Conservation (phyloP, 2,888 invertebrate genomes). For the Tortricodes alternella region DNA sequence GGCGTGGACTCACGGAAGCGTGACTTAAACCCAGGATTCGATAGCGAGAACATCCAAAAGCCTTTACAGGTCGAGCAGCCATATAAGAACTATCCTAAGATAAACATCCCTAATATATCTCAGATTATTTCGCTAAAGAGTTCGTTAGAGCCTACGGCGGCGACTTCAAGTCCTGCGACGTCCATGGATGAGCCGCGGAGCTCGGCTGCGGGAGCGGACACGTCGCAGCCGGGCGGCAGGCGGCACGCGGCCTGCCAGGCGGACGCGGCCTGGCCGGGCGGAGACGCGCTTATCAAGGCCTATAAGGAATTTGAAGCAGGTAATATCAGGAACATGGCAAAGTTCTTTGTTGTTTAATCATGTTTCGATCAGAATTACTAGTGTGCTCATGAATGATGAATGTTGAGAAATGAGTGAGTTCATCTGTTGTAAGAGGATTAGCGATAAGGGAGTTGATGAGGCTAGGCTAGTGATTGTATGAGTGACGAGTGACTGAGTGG, state of each 20-base stretch:
- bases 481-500: too few relatives aligned
- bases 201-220: constrained; percentile 55
- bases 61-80: constrained; percentile 40
- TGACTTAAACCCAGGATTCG: constrained; percentile 69
- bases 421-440: too few relatives aligned
- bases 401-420: too few relatives aligned
- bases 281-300: constrained; percentile 73
- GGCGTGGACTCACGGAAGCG: constrained; percentile 62
- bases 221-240: constrained; percentile 29
- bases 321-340: too few relatives aligned
- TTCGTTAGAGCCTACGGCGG: constrained; percentile 44
- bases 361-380: too few relatives aligned
- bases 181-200: constrained; percentile 73
- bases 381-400: too few relatives aligned
- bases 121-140: constrained; percentile 69
- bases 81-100: constrained; percentile 50
- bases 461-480: too few relatives aligned
- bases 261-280: constrained; percentile 72
- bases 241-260: constrained; percentile 57
- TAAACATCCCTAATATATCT: constrained; percentile 70
- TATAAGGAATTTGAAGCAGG: constrained; percentile 81
- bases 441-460: too few relatives aligned
- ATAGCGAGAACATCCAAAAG: constrained; percentile 68
- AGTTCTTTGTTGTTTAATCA: too few relatives aligned
- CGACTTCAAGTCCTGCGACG: constrained; percentile 56